phyloP scores from a whole-genome alignment of 2,888 invertebrate genomes.

The Taenaris catops region DNA sequence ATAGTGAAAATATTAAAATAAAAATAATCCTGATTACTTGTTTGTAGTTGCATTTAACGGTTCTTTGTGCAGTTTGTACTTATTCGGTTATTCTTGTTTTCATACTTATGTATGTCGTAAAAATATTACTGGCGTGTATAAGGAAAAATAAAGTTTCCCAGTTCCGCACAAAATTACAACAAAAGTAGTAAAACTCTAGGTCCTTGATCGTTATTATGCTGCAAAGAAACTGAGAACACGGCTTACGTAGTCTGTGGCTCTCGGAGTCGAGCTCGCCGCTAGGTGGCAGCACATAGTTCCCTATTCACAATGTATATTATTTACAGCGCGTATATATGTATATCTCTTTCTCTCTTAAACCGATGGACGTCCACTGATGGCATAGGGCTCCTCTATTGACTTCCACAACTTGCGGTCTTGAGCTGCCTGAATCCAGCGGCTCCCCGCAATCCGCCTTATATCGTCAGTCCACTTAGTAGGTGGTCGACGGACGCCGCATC shows the following conservation, averaged over 20 bases:
- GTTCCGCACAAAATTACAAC: slow-evolving; percentile 20
- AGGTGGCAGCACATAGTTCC: slow-evolving; percentile 76
- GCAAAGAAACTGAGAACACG: slow-evolving; percentile 47
- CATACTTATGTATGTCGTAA: slow-evolving; percentile 5
- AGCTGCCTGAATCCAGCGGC: no score
- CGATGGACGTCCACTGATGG: no score
- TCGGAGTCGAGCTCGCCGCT: slow-evolving; percentile 54
- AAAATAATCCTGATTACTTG: no score
- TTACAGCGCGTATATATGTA: slow-evolving; percentile 67
- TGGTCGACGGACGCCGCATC: no score
- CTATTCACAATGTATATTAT: slow-evolving; percentile 75
- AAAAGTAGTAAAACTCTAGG: slow-evolving; percentile 22
- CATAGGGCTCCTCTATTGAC: no score
- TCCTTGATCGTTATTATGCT: slow-evolving; percentile 25
- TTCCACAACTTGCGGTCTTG: no score
- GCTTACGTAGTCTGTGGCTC: slow-evolving; percentile 45
- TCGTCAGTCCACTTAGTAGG: no score
- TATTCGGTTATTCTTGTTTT: background rate
- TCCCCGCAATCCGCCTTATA: no score
- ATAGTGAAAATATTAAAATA: no score
- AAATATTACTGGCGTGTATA: slow-evolving; percentile 10
- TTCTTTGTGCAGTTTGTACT: background rate
- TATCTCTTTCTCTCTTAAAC: no score
- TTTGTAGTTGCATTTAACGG: background rate
- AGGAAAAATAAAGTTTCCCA: slow-evolving; percentile 22